Percentiles rank a stretch among this genome's conserved stretches.
phyloP scores from a whole-genome alignment of 1,140 invertebrate genomes.

The Drosophila tsacasi region DNA sequence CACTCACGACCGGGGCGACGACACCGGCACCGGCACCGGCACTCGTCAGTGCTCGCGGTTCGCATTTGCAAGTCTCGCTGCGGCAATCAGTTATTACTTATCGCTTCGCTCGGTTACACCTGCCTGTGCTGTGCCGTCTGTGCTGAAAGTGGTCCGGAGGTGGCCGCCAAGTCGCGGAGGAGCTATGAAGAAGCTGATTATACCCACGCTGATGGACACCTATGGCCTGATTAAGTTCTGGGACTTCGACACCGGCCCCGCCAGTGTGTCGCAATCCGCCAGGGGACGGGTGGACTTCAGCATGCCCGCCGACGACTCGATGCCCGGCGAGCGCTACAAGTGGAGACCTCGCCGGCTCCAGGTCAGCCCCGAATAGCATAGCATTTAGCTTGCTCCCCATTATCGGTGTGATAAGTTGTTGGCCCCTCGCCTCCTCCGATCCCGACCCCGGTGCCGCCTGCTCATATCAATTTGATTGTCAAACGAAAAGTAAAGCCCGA shows the following conservation, averaged over 20 bases:
- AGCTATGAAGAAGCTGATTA: constrained; percentile 78
- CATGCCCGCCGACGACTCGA: constrained; percentile 32
- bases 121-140: constrained; percentile 19
- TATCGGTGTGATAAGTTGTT: constrained; percentile 17
- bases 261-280: constrained; percentile 8
- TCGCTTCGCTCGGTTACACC: constrained; percentile 71
- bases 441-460: not conserved
- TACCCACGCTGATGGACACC: constrained; percentile 78
- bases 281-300: constrained; percentile 3
- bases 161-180: not conserved
- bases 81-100: constrained; percentile 77
- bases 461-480: constrained; percentile 46
- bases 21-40: constrained; percentile 4
- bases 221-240: constrained; percentile 82
- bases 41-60: constrained; percentile 26
- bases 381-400: constrained; percentile 1
- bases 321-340: constrained; percentile 61
- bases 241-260: constrained; percentile 74
- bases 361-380: constrained; percentile 31
- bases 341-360: constrained; percentile 53
- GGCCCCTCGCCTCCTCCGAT: not conserved
- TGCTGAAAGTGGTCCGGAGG: constrained; percentile 1
- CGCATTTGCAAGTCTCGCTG: constrained; percentile 66
- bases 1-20: constrained; percentile 56
- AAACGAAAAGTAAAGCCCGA: constrained; percentile 38